Conservation (phyloP, 2,113 vertebrate species). For the Nerophis lumbriciformis region DNA sequence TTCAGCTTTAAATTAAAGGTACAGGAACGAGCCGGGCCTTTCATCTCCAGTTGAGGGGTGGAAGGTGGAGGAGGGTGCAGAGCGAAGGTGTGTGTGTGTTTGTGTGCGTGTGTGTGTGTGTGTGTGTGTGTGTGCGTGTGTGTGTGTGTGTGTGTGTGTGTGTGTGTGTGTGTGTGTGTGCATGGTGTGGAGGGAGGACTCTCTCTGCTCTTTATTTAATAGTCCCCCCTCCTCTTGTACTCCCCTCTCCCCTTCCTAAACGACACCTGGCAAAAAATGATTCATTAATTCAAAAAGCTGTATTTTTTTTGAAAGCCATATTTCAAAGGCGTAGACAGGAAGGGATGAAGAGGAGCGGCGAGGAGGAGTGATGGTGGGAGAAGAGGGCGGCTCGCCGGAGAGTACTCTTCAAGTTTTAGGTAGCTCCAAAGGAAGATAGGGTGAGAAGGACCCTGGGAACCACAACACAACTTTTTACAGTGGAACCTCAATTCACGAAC, state of each 20-base stretch:
- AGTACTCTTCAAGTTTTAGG: constrained; percentile 64
- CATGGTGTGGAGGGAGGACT: constrained; percentile 31
- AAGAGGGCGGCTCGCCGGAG: constrained; percentile 57
- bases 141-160: constrained; percentile 3
- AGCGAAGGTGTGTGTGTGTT: constrained; percentile 39
- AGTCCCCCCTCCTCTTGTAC: constrained; percentile 20
- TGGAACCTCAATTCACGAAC: too few species aligned
- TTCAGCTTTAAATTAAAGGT: constrained; percentile 79
- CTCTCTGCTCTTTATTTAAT: constrained; percentile 66
- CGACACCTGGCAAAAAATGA: constrained; percentile 77
- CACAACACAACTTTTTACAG: background rate
- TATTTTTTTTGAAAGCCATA: constrained; percentile 69
- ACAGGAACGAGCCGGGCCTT: constrained; percentile 74
- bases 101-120: constrained; percentile 26
- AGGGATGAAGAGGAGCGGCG: constrained; percentile 53
- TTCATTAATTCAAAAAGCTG: constrained; percentile 77
- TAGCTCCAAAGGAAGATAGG: constrained; percentile 10
- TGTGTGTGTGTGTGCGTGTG: constrained; percentile 34
- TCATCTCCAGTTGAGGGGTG: constrained; percentile 67
- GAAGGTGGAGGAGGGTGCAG: constrained; percentile 45
- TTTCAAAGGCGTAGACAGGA: constrained; percentile 74
- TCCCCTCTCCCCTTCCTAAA: constrained; percentile 21
- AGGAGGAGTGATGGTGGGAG: constrained; percentile 14
- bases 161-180: constrained; percentile 1
- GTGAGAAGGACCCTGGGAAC: background rate